A percentile compares a stretch with the other conserved stretches of the same genome.
phyloP scores from a whole-genome alignment of 2,113 vertebrate genomes.

The Parotia lawesii region DNA sequence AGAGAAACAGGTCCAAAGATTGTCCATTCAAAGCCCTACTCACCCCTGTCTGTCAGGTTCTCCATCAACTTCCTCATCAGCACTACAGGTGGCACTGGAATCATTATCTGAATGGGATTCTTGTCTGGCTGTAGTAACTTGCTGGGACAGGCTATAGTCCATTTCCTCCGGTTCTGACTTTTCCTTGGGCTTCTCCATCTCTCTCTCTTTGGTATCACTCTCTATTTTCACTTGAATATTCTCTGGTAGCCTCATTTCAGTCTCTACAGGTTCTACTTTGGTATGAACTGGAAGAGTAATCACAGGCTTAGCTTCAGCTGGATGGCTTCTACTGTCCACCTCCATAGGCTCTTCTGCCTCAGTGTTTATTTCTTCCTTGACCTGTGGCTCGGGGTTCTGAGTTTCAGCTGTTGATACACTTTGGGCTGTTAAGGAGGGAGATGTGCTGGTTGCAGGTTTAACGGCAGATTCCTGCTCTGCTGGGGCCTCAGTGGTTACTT shows the following conservation, averaged over 20 bases:
- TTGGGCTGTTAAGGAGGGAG: slow-evolving; percentile 58
- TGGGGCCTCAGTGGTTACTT: slow-evolving; percentile 51
- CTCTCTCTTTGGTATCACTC: slow-evolving; percentile 85
- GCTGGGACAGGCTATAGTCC: slow-evolving; percentile 61
- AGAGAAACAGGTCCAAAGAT: background rate
- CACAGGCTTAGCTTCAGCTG: slow-evolving; percentile 69
- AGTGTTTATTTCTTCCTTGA: slow-evolving; percentile 80
- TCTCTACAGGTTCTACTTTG: slow-evolving; percentile 85
- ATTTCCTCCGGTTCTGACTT: slow-evolving; percentile 73
- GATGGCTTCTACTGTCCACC: slow-evolving; percentile 72
- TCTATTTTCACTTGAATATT: slow-evolving; percentile 86
- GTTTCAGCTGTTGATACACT: slow-evolving; percentile 74
- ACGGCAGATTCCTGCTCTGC: slow-evolving; percentile 68
- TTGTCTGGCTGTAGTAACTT: slow-evolving; percentile 35
- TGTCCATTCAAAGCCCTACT: background rate
- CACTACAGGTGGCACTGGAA: slow-evolving; percentile 97
- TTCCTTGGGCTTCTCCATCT: slow-evolving; percentile 72
- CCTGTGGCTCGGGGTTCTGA: slow-evolving; percentile 74
- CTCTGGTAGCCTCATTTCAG: slow-evolving; percentile 78
- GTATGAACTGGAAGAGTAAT: slow-evolving; percentile 74
- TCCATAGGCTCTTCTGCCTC: slow-evolving; percentile 77
- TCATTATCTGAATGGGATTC: slow-evolving; percentile 90
- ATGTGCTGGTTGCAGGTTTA: slow-evolving; percentile 55
- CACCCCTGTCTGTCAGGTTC: slow-evolving; percentile 90
- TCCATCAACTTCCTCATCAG: slow-evolving; percentile 93